phyloP scores from a whole-genome alignment of 30 jellyfish, hydroid and myxozoan genomes.

The Aurelia sp. region DNA sequence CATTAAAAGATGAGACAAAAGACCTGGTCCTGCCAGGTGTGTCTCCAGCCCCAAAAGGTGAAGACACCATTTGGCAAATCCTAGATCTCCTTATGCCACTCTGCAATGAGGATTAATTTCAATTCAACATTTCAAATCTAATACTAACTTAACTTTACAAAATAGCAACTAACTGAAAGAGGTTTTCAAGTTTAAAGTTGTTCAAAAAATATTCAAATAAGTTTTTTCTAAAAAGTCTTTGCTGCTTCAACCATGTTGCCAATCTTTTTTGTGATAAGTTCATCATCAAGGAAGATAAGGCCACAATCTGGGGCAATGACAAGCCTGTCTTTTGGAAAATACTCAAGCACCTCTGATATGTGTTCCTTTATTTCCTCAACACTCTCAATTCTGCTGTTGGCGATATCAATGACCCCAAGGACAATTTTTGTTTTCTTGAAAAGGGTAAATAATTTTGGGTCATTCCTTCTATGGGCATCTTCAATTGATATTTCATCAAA shows the following conservation, averaged over 20 bases:
- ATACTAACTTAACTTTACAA: too few species aligned
- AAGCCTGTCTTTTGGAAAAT: slow-evolving; percentile 44
- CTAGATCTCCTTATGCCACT: too few species aligned
- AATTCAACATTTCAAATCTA: too few species aligned
- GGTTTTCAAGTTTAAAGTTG: too few species aligned
- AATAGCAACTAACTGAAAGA: too few species aligned
- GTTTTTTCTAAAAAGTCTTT: background rate
- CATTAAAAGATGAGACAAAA: too few species aligned
- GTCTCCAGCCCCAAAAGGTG: too few species aligned
- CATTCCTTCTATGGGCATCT: slow-evolving; percentile 69
- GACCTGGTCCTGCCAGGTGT: too few species aligned
- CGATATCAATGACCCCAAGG: slow-evolving; percentile 76
- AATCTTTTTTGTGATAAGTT: slow-evolving; percentile 19
- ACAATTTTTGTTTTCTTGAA: slow-evolving; percentile 33
- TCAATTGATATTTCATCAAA: slow-evolving; percentile 53
- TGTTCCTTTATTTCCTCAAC: slow-evolving; percentile 68
- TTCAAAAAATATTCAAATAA: too few species aligned
- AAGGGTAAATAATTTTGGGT: background rate
- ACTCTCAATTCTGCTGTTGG: slow-evolving; percentile 59
- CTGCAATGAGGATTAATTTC: too few species aligned
- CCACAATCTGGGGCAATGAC: slow-evolving; percentile 74
- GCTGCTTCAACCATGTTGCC: slow-evolving; percentile 62
- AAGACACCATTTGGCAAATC: too few species aligned
- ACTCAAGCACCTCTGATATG: slow-evolving; percentile 34
- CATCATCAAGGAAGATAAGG: slow-evolving; percentile 31